These are phyloP conservation scores for Pterobdella sp. DNA, from an alignment of 2,888 invertebrate genomes.

Conservation along the genomic window DNA sequence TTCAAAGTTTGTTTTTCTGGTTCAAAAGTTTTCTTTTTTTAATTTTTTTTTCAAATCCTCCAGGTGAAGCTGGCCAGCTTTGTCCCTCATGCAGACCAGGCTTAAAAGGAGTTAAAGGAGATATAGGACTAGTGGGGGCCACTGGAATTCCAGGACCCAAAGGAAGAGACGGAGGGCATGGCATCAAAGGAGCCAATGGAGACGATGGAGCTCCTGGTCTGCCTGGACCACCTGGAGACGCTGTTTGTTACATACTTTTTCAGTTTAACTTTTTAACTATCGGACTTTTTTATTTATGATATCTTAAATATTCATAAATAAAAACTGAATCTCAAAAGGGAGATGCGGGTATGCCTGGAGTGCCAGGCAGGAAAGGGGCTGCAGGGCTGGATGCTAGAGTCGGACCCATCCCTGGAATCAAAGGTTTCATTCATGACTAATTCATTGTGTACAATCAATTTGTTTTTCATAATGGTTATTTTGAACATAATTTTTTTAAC, in stretches of 20 bases:
- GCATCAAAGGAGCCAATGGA: slow-evolving; percentile 7
- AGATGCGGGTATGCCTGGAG: slow-evolving; percentile 12
- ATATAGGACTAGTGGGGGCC: not conserved
- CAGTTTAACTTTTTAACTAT: not conserved
- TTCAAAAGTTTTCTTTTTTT: not conserved
- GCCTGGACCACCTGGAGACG: not conserved
- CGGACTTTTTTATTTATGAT: no score
- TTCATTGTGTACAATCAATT: no score
- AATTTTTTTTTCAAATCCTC: not conserved
- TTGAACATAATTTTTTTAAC: no score
- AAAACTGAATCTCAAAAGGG: no score
- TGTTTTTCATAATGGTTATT: no score
- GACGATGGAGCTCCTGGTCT: not conserved
- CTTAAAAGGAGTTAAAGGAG: slow-evolving; percentile 3
- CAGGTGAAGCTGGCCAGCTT: not conserved
- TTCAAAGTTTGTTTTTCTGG: not conserved
- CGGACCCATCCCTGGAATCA: slow-evolving; percentile 4
- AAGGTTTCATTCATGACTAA: no score
- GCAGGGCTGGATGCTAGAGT: slow-evolving; percentile 7
- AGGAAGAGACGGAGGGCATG: slow-evolving; percentile 1
- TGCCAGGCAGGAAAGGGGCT: slow-evolving; percentile 12
- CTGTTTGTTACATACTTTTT: not conserved
- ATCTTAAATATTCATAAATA: no score
- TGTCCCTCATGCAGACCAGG: not conserved
- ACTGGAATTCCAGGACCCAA: slow-evolving; percentile 4